Evolutionary conservation across 2,113 vertebrate species (phyloP).

Genomic region (Nycticebus coucang): DNA sequence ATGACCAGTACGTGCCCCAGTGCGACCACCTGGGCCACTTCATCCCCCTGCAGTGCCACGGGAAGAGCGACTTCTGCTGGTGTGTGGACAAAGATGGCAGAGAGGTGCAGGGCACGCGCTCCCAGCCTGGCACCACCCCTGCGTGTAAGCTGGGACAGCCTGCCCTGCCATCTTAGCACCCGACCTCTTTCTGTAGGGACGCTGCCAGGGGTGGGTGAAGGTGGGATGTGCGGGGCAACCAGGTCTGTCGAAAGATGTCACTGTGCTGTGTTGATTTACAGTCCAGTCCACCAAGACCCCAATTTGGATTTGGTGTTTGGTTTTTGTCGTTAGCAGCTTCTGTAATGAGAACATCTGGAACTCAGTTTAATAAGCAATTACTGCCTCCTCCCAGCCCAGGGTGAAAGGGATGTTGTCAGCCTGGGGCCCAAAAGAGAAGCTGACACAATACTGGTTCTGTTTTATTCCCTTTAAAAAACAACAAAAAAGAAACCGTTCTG

Average conservation of each 20-base stretch:
- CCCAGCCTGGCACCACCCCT: conserved; percentile 88
- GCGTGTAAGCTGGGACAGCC: conserved; percentile 88
- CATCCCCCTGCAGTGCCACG: conserved; percentile 93
- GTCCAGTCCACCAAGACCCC: not conserved
- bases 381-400: not conserved
- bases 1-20: conserved; percentile 93
- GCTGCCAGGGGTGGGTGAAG: not conserved
- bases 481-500: not conserved
- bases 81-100: conserved; percentile 94
- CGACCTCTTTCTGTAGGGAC: not conserved
- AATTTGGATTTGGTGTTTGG: not conserved
- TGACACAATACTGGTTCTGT: not conserved
- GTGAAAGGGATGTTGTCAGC: not conserved
- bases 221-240: not conserved
- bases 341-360: conserved; percentile 39
- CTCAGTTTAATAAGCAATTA: not conserved
- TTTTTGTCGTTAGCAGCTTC: not conserved
- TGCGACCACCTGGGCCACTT: conserved; percentile 91
- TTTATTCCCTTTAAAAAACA: not conserved
- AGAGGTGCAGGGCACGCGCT: conserved; percentile 92
- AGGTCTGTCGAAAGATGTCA: not conserved
- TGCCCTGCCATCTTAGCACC: rapidly evolving
- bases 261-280: not conserved
- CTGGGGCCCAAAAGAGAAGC: not conserved
- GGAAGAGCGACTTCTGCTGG: conserved; percentile 96